Base-by-base conservation (phyloP, 2,797 vertebrate species). In the Poecile montanus region DNA sequence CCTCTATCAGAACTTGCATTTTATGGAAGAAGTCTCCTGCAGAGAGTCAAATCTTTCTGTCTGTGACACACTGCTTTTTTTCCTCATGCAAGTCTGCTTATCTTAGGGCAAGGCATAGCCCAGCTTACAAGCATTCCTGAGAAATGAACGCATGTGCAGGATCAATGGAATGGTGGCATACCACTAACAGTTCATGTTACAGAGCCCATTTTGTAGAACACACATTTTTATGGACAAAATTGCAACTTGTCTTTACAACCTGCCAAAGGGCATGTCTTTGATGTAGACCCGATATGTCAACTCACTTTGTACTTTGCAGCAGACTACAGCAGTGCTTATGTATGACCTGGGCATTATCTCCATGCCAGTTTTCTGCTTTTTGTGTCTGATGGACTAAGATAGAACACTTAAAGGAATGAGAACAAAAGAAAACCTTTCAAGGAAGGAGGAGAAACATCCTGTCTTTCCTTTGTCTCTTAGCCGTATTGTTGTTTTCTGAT, bases 121-220 rank as follows among this genome's bases (percentile, higher is more conserved):
- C 70, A 68, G 94, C 94, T 93, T 95, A 89, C 87, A 88, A 65
- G 93, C 96, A 97, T 97, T 97, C 96, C 95, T 95, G 87, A 93
- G 96, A 95, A 92, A 94, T 97, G 96, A 97, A 95, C 66, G 76
- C 96, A 95, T 96, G 93, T 96, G 91, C 87, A 88, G 91, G 89
- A 96, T 95, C 91, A 83, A 79, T 95, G 82, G 92, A 92, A 95
- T 95, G 88, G 94, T 95, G 89, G 95, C 94, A 91, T 95, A 94
- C 89, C 92, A 72, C 82, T 92, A 80, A 75, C 92, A 95, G 96
- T 95, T 97, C 94, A 75, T 92, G 70, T 97, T 97, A 95, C 95
- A 92, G 91, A 88, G 76, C 87, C 91, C 89, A 88, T 96, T 97
- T 94, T 97, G 85, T 92, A 78, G 73, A 85, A 93, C 84, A 86